Evolutionary conservation across 2,797 vertebrate species (phyloP).

Genomic region (Selene dorsalis): DNA sequence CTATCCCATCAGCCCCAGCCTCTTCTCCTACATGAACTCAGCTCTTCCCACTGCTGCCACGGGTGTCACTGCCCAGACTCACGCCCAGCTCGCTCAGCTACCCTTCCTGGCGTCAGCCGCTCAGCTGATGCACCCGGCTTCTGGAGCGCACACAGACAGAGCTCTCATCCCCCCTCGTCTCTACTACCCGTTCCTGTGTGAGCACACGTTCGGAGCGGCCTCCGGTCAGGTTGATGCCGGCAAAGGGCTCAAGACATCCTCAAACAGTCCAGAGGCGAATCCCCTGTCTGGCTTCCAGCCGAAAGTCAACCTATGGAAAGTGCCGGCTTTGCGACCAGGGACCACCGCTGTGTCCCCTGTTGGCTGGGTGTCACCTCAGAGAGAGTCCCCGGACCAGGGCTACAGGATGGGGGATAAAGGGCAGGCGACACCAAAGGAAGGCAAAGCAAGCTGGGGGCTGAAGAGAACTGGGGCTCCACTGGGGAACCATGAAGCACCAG

Average conservation of each 20-base stretch:
- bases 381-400: slow-evolving; percentile 70
- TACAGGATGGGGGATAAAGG: slow-evolving; percentile 73
- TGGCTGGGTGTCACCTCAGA: slow-evolving; percentile 78
- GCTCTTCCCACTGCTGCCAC: slow-evolving; percentile 78
- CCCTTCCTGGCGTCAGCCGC: slow-evolving; percentile 91
- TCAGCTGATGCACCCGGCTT: slow-evolving; percentile 87
- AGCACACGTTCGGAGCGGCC: slow-evolving; percentile 83
- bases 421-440: slow-evolving; percentile 65
- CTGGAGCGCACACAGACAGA: slow-evolving; percentile 82
- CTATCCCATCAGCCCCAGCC: slow-evolving; percentile 89
- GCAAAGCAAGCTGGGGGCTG: slow-evolving; percentile 73
- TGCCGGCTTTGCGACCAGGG: slow-evolving; percentile 84
- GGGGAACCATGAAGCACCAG: slow-evolving; percentile 65
- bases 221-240: slow-evolving; percentile 74
- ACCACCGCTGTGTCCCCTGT: slow-evolving; percentile 54
- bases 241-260: slow-evolving; percentile 79
- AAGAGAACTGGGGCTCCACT: slow-evolving; percentile 78
- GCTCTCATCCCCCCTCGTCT: slow-evolving; percentile 87
- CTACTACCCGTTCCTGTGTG: slow-evolving; percentile 94
- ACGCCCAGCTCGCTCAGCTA: slow-evolving; percentile 86
- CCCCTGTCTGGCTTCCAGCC: slow-evolving; percentile 74
- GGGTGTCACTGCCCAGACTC: slow-evolving; percentile 69
- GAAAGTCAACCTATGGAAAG: slow-evolving; percentile 87
- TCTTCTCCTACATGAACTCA: slow-evolving; percentile 94
- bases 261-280: slow-evolving; percentile 52